phyloP scores from a whole-genome alignment of 2,113 vertebrate genomes.

The Cromileptes altivelis region DNA sequence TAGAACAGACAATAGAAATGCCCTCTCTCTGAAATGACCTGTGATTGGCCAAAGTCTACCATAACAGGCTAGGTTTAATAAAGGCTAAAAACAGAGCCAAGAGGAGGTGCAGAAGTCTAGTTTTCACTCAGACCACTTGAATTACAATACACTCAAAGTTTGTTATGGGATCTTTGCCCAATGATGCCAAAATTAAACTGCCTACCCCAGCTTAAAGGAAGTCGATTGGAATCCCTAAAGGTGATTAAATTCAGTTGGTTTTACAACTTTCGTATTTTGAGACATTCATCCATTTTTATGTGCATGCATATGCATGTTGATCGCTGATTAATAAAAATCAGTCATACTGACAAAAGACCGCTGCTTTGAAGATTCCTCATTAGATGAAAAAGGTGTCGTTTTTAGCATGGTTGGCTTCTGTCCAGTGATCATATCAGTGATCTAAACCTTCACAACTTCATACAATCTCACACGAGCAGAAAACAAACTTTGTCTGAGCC shows the following conservation, averaged over 20 bases:
- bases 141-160: no score
- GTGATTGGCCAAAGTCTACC: no score
- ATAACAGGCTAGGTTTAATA: no score
- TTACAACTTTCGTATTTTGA: background rate
- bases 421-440: slow-evolving; percentile 3
- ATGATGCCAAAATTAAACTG: no score
- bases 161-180: no score
- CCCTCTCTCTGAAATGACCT: no score
- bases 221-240: background rate
- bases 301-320: background rate
- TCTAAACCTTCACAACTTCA: slow-evolving; percentile 20
- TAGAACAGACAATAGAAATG: no score
- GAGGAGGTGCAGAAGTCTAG: no score
- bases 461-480: slow-evolving; percentile 5
- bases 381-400: background rate
- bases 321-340: background rate
- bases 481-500: background rate
- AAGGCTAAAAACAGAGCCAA: no score
- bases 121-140: no score
- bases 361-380: background rate
- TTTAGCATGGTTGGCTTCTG: background rate
- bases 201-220: no score
- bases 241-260: background rate
- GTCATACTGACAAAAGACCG: background rate
- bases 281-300: background rate